Base-by-base conservation (phyloP, 2,888 invertebrate genomes). In the Drepana falcataria region DNA sequence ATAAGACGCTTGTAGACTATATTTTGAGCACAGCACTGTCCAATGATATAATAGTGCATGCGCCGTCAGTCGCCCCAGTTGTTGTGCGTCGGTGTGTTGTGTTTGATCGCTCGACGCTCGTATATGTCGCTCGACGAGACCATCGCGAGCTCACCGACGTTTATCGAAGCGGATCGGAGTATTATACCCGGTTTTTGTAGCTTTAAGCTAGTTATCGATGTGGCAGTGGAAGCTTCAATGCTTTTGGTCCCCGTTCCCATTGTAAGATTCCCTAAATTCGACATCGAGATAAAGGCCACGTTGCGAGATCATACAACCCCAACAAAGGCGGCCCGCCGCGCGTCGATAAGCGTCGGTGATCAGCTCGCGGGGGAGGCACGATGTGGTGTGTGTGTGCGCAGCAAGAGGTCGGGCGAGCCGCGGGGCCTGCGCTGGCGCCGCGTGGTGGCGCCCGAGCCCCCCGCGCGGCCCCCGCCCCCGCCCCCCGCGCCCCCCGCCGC, bases 361-460 rank as follows among this genome's bases (percentile, higher is more conserved):
- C 53, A 57, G 52, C 58, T 64, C 58, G 61, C 49, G 56, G 55
- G 69, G 61, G 59, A 53, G 66, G 60, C 60, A 69, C 70, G 68
- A 73, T 68, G 71, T 66, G 68, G 62, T 66, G 76, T 74, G 72
- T 77, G 73, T 73, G 73, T 76, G 67, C 66, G 74, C 33, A 33
- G 70, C 66, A 75, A 66, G 73, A 78, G 81, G 86, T 61, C 70
- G 75, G 78, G 77, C 60, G 61, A 64, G 69, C 78, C 78, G 65
- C 68, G 70, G 58, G 84, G 83, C 53, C 79, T 83, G 68, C 78
- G 75, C 71, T 83, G 88, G 85, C 82, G 86, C 57, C 81, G 80
- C 66, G 71, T 61, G 65, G 86, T 87, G 61, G 87, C 84, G 64
- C 85, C 85, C 64, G 78, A 65, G 67, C 64, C 60, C 56, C 55